Evolutionary conservation across 2,797 vertebrate genomes (phyloP).

Genomic region (Vultur gryphus): DNA sequence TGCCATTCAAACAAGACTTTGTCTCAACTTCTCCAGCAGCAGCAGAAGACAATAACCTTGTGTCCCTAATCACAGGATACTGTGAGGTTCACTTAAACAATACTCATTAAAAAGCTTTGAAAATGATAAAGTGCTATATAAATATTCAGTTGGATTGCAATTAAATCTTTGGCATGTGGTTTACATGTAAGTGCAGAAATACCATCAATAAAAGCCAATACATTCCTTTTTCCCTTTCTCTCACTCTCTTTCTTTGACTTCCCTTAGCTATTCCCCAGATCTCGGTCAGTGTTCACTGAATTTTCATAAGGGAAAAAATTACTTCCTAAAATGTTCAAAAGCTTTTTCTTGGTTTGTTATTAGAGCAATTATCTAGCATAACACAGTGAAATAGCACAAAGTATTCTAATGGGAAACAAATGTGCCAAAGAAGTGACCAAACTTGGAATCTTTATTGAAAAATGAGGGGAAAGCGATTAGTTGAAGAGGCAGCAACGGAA

Average conservation of each 20-base stretch:
- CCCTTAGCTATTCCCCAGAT: conserved; percentile 29
- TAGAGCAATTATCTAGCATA: conserved; percentile 85
- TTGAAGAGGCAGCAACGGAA: conserved; percentile 70
- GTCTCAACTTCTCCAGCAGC: background rate
- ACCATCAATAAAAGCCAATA: background rate
- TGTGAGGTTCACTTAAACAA: background rate
- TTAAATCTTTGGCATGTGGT: conserved; percentile 22
- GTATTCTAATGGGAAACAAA: conserved; percentile 83
- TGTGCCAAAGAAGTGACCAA: conserved; percentile 68
- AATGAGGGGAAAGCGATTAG: conserved; percentile 77
- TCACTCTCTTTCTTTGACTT: background rate
- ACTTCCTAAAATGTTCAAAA: conserved; percentile 83
- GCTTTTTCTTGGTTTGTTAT: conserved; percentile 83
- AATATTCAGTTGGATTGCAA: background rate
- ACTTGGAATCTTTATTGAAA: conserved; percentile 76
- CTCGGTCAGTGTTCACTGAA: conserved; percentile 66
- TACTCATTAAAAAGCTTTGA: background rate
- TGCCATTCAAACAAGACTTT: background rate
- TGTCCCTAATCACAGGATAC: background rate
- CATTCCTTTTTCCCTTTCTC: background rate
- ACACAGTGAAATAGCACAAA: conserved; percentile 74
- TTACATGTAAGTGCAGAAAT: background rate
- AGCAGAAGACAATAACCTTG: background rate
- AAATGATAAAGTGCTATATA: conserved; percentile 10
- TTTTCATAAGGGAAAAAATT: conserved; percentile 73